These are phyloP conservation scores for Protobothrops mucrosquamatus DNA, from an alignment of 2,113 vertebrate genomes.

Conservation along the genomic window DNA sequence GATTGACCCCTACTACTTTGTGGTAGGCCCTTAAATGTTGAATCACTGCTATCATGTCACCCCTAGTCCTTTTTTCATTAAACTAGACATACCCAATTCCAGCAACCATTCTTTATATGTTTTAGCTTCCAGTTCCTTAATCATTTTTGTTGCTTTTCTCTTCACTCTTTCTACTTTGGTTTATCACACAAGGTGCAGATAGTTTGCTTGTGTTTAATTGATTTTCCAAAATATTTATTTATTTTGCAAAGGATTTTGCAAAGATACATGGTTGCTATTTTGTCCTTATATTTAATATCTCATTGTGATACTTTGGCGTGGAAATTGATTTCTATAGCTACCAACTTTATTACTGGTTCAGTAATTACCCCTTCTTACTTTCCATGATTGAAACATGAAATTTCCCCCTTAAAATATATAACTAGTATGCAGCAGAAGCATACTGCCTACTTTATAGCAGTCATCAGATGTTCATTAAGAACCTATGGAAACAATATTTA, in stretches of 20 bases:
- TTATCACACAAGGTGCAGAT: too few species aligned
- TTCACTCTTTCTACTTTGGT: too few species aligned
- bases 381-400: background rate
- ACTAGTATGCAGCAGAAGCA: background rate
- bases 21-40: background rate
- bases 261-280: background rate
- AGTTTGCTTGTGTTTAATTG: background rate
- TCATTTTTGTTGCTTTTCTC: too few species aligned
- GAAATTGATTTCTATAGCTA: background rate
- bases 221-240: background rate
- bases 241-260: background rate
- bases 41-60: too few species aligned
- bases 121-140: too few species aligned
- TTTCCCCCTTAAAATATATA: background rate
- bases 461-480: background rate
- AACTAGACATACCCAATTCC: too few species aligned
- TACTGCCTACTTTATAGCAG: background rate
- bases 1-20: background rate
- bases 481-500: conserved; percentile 3
- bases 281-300: background rate
- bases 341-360: background rate
- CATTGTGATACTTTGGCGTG: background rate
- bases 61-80: background rate
- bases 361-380: background rate
- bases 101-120: too few species aligned